Evolutionary conservation across 2,113 vertebrate species (phyloP).

Genomic region (Columbina picui): DNA sequence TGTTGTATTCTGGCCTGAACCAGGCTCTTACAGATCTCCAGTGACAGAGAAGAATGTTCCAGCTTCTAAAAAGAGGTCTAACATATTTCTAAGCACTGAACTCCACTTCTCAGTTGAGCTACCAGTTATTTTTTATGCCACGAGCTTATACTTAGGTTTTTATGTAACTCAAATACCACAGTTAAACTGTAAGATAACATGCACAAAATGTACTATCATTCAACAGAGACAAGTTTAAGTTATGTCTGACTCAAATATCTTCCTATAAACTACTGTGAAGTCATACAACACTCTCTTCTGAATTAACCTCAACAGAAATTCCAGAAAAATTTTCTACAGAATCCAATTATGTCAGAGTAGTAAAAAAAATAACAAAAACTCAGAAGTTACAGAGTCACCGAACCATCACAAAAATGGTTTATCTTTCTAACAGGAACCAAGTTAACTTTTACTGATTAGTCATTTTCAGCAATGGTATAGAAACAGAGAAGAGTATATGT

Average conservation of each 20-base stretch:
- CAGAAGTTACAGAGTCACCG: background rate
- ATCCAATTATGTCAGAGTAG: background rate
- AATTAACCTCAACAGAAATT: background rate
- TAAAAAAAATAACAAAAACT: background rate
- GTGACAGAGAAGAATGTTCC: background rate
- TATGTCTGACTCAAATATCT: background rate
- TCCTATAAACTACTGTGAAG: background rate
- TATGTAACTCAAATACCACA: background rate
- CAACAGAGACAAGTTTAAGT: background rate
- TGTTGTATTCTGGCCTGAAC: background rate
- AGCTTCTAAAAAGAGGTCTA: background rate
- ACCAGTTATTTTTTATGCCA: accelerated
- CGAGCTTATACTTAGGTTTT: background rate
- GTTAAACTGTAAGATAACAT: background rate
- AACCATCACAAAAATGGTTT: background rate
- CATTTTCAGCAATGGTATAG: background rate
- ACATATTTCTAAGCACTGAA: background rate
- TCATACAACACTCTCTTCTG: background rate
- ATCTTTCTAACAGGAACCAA: background rate
- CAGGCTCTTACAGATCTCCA: background rate
- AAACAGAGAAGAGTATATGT: background rate
- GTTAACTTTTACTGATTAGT: background rate
- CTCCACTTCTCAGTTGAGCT: background rate
- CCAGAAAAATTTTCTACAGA: background rate
- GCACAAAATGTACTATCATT: background rate